Evolutionary conservation across 2,888 invertebrate genomes (phyloP).

Genomic region (Choreutis nemorana): DNA sequence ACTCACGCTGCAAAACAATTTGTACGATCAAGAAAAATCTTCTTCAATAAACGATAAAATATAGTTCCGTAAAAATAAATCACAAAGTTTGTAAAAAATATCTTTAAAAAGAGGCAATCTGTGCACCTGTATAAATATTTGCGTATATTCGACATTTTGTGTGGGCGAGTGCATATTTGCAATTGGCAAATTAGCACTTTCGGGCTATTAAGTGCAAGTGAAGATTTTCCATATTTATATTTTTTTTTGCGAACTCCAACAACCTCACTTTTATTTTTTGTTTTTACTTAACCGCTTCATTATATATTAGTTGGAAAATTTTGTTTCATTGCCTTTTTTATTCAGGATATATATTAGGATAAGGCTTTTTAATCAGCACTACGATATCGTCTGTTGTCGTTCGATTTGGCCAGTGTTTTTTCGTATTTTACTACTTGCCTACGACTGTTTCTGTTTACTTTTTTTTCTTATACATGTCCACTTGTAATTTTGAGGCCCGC

Average conservation of each 20-base stretch:
- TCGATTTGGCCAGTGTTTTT: background rate
- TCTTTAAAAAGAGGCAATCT: slow-evolving; percentile 16
- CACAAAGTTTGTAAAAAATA: too few species aligned
- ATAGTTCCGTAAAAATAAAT: too few species aligned
- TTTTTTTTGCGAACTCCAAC: too few species aligned
- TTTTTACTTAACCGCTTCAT: too few species aligned
- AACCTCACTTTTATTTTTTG: too few species aligned
- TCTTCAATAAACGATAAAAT: too few species aligned
- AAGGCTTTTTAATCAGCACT: background rate
- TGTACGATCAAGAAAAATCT: too few species aligned
- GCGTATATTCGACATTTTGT: slow-evolving; percentile 21
- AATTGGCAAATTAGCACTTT: slow-evolving; percentile 50
- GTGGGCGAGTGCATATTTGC: slow-evolving; percentile 52
- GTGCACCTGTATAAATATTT: slow-evolving; percentile 49
- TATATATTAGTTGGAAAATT: slow-evolving; percentile 9
- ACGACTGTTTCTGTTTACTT: background rate
- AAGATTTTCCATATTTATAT: slow-evolving; percentile 21
- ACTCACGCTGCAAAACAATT: too few species aligned
- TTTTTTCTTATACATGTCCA: background rate
- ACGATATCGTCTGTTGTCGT: background rate
- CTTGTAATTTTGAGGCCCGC: slow-evolving; percentile 1
- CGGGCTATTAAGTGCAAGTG: slow-evolving; percentile 33
- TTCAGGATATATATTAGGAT: slow-evolving; percentile 13
- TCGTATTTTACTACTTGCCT: background rate
- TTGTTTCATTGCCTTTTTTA: slow-evolving; percentile 12